Base-by-base conservation (phyloP, 2,888 invertebrate genomes). In the Megalurothrips usitatus region DNA sequence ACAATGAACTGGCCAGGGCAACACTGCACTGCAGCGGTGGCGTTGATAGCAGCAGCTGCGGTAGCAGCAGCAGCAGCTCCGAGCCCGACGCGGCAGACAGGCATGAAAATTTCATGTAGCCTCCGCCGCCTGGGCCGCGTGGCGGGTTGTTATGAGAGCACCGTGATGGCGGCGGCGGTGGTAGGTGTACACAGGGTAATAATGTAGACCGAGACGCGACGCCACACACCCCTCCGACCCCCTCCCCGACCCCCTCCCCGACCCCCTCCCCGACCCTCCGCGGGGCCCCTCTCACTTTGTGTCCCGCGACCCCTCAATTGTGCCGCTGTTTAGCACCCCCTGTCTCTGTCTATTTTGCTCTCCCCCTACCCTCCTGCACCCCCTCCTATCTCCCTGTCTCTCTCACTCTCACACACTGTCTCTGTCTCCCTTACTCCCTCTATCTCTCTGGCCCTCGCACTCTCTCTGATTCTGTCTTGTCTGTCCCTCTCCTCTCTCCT, bases 181-280 rank as follows among this genome's bases (percentile, higher is more conserved):
- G 26, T 17, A 58, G 68, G 68, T 75, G 68, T 75, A 75, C 68
- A 75, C 68, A 75, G 68, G 68, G 68, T 75, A 75, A 75, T 75
- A 75, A 75, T 75, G 68, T 75, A 12, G 68, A 75, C 68, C 68
- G 68, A 58, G 58, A 75, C 68, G 26, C 23, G 9, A 43, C 34
- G 34, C 34, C n/a, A n/a, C n/a, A n/a, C n/a, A n/a, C 19, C 58
- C 58, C 58, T 58, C 58, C 58, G 58, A n/a, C 58, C 19, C 14
- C 58, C 19, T 17, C 58, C 1, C 52, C 10, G 52, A 12, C 14
- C 52, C n/a, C 19, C 58, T 17, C 58, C 14, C 58, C 58, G 58
- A n/a, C 58, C 19, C 14, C 58, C 19, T 17, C 58, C 1, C 52
- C 10, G 52, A 12, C 14, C 52, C n/a, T n/a, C n/a, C n/a, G n/a